phyloP scores from a whole-genome alignment of 1,140 invertebrate species.

The Drosophila pallidifrons region DNA sequence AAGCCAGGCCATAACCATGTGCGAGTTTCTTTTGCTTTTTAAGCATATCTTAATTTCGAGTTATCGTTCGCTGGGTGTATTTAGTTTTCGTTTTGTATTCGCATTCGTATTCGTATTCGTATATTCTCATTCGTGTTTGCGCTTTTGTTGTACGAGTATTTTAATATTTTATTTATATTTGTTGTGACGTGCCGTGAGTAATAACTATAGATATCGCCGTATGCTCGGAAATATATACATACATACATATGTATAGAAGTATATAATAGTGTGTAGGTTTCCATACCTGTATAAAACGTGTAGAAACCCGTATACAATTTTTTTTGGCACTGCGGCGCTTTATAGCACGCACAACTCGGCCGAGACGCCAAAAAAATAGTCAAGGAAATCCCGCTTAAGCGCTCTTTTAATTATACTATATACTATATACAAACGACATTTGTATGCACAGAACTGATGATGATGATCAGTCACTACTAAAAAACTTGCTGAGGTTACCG shows the following conservation, averaged over 20 bases:
- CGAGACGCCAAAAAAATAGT: slow-evolving; percentile 58
- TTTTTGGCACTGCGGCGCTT: slow-evolving; percentile 50
- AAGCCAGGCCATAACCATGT: slow-evolving; percentile 38
- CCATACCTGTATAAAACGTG: slow-evolving; percentile 51
- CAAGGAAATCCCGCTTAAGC: slow-evolving; percentile 53
- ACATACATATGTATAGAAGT: slow-evolving; percentile 12
- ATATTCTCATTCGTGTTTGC: slow-evolving; percentile 28
- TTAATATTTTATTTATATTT: slow-evolving; percentile 68
- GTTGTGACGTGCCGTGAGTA: slow-evolving; percentile 78
- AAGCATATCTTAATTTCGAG: slow-evolving; percentile 77
- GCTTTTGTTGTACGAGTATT: slow-evolving; percentile 29
- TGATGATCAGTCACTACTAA: slow-evolving; percentile 43
- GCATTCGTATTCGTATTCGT: slow-evolving; percentile 27
- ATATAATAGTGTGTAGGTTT: slow-evolving; percentile 4
- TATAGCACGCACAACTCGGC: slow-evolving; percentile 63
- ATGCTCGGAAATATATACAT: slow-evolving; percentile 13
- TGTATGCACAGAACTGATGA: slow-evolving; percentile 49
- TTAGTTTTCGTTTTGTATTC: slow-evolving; percentile 64
- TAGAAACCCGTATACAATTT: slow-evolving; percentile 53
- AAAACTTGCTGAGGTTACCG: slow-evolving; percentile 33
- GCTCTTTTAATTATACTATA: slow-evolving; percentile 14
- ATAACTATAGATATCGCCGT: slow-evolving; percentile 70
- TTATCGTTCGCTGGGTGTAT: slow-evolving; percentile 47
- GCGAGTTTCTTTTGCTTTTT: slow-evolving; percentile 68
- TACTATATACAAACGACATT: slow-evolving; percentile 10